Conservation (phyloP, 2,888 invertebrate genomes). For the Operophtera brumata region DNA sequence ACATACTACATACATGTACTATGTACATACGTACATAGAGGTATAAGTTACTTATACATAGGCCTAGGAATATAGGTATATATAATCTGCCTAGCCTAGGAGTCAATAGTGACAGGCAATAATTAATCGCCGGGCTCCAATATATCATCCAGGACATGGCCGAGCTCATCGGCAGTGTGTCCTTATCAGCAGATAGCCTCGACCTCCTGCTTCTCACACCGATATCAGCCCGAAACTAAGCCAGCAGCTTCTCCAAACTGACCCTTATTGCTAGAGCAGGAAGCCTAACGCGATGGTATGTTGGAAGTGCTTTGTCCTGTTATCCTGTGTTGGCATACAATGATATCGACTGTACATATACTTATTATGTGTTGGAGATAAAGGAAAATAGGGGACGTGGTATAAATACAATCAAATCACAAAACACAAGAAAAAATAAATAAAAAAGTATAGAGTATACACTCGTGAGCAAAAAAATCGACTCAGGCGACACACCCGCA, state of each 20-base stretch:
- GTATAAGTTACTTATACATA: not conserved
- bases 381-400: slow-evolving; percentile 39
- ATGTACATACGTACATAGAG: no score
- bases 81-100: no score
- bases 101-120: no score
- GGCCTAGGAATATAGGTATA: no score
- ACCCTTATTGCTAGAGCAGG: slow-evolving; percentile 36
- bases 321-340: slow-evolving; percentile 53
- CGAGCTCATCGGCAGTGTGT: slow-evolving; percentile 55
- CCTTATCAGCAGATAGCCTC: slow-evolving; percentile 72
- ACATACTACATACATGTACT: no score
- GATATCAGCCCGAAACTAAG: slow-evolving; percentile 32
- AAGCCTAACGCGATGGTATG: slow-evolving; percentile 25
- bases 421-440: no score
- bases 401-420: slow-evolving; percentile 6
- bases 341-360: slow-evolving; percentile 49
- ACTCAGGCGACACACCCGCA: no score
- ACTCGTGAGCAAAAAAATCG: no score
- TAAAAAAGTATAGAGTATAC: no score
- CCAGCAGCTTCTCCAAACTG: slow-evolving; percentile 27
- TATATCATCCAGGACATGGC: slow-evolving; percentile 33
- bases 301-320: slow-evolving; percentile 42
- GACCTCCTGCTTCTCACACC: slow-evolving; percentile 61
- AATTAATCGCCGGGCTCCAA: slow-evolving; percentile 3
- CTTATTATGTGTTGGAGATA: slow-evolving; percentile 38